Evolutionary conservation across 1,140 invertebrate genomes (phyloP).

Genomic region (Pseudomyrmex flavicornis): DNA sequence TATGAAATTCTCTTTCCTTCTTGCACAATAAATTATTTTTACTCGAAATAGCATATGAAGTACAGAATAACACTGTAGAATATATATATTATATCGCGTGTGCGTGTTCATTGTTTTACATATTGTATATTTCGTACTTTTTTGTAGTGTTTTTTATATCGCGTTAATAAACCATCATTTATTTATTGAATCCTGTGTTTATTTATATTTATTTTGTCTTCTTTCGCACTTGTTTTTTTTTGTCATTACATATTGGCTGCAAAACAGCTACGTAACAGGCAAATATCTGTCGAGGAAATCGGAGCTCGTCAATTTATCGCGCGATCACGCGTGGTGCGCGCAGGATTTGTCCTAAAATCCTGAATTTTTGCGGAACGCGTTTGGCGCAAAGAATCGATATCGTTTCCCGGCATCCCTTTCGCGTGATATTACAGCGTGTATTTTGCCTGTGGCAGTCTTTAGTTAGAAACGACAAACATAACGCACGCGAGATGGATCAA

Average conservation of each 20-base stretch:
- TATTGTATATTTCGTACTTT: background rate
- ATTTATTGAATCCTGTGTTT: conserved; percentile 1
- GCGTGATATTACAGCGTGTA: conserved; percentile 31
- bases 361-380: conserved; percentile 41
- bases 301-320: conserved; percentile 38
- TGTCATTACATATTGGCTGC: background rate
- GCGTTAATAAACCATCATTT: background rate
- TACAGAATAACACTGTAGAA: background rate
- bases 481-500: conserved; percentile 39
- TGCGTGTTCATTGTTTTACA: background rate
- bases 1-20: background rate
- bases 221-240: background rate
- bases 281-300: conserved; percentile 27
- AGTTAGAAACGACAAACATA: conserved; percentile 57
- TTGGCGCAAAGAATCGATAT: conserved; percentile 34
- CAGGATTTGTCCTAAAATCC: conserved; percentile 40
- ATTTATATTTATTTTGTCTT: conserved; percentile 9
- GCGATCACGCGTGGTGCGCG: conserved; percentile 36
- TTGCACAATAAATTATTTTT: background rate
- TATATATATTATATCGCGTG: background rate
- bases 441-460: conserved; percentile 44
- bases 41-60: background rate
- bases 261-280: conserved; percentile 9
- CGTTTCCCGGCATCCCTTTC: conserved; percentile 19
- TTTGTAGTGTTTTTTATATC: background rate